phyloP scores from a whole-genome alignment of 2,888 invertebrate genomes.

The Melieria omissa region DNA sequence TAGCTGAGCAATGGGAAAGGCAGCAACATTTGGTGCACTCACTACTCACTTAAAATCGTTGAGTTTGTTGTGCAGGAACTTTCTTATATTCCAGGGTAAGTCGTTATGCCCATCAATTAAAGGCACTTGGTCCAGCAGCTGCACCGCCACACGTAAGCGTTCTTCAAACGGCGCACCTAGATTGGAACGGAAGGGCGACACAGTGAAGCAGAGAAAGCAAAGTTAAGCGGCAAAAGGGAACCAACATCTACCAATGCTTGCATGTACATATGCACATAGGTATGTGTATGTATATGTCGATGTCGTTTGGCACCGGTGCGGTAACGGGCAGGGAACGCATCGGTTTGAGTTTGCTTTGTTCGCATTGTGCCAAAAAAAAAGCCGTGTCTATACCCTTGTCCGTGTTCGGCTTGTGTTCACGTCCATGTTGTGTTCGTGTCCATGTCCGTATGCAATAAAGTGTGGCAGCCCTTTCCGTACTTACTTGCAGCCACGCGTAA shows the following conservation, averaged over 20 bases:
- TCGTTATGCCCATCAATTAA: conserved; percentile 91
- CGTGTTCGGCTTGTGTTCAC: neutral
- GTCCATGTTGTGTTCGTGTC: neutral
- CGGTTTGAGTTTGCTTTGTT: no score
- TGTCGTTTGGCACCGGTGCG: no score
- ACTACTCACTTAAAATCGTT: conserved; percentile 78
- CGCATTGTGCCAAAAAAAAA: neutral
- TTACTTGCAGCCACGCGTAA: conserved; percentile 76
- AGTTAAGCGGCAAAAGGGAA: neutral
- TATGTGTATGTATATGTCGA: neutral
- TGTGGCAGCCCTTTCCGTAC: conserved; percentile 46
- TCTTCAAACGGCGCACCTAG: conserved; percentile 79
- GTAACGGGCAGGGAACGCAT: no score
- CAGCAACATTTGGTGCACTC: neutral
- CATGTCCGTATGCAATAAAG: neutral
- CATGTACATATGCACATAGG: neutral
- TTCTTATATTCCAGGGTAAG: conserved; percentile 90
- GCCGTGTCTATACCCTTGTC: no score
- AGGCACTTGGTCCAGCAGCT: conserved; percentile 80
- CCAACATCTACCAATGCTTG: neutral
- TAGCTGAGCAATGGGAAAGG: neutral
- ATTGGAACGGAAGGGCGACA: neutral
- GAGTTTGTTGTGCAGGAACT: conserved; percentile 88
- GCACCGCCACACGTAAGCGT: conserved; percentile 77
- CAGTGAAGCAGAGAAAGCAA: conserved; percentile 1